Conservation (phyloP, 2,113 vertebrate genomes). For the Proteles cristata region DNA sequence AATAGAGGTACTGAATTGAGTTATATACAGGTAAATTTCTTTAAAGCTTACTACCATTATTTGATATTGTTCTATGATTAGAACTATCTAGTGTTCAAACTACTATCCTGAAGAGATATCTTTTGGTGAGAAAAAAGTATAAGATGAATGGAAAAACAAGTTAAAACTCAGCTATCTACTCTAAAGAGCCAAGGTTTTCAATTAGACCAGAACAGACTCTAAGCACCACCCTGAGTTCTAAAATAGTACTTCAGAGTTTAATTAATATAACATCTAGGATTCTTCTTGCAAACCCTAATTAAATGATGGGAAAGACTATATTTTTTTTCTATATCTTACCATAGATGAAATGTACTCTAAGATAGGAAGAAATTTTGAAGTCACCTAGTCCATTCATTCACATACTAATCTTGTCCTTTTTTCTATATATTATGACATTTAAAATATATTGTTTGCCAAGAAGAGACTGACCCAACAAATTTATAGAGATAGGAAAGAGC, state of each 20-base stretch:
- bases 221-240: neutral
- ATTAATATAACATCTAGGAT: neutral
- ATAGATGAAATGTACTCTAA: neutral
- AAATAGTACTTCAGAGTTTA: neutral
- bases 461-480: neutral
- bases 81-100: constrained; percentile 5
- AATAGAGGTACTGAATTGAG: neutral
- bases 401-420: neutral
- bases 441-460: neutral
- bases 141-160: neutral
- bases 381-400: neutral
- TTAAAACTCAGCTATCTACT: neutral
- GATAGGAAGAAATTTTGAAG: neutral
- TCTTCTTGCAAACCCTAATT: neutral
- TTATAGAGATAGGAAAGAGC: neutral
- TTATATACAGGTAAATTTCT: neutral
- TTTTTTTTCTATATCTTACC: neutral
- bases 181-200: neutral
- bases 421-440: neutral
- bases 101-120: neutral
- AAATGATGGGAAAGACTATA: neutral
- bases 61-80: neutral
- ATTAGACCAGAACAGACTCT: neutral
- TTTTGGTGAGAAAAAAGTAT: neutral
- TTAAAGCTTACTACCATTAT: neutral